These are phyloP conservation scores for Andrena marginata DNA, from an alignment of 2,888 invertebrate genomes.

Conservation along the genomic window DNA sequence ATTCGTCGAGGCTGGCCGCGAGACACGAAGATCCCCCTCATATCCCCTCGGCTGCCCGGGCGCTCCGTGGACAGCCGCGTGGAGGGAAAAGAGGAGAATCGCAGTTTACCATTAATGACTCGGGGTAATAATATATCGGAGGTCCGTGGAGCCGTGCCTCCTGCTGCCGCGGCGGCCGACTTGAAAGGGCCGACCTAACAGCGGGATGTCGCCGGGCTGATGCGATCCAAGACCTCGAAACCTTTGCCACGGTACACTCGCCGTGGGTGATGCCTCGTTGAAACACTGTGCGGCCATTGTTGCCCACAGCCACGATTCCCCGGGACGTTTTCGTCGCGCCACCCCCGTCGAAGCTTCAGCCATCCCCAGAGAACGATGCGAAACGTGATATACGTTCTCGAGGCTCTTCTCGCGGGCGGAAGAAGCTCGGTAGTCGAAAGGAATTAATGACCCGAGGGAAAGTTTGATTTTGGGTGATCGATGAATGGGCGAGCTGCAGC, in stretches of 20 bases:
- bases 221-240: slow-evolving; percentile 77
- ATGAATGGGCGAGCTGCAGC: neutral
- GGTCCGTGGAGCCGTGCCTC: slow-evolving; percentile 78
- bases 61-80: slow-evolving; percentile 56
- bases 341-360: neutral
- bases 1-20: slow-evolving; percentile 47
- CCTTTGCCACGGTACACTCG: slow-evolving; percentile 71
- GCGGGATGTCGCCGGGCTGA: slow-evolving; percentile 82
- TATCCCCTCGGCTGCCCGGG: slow-evolving; percentile 9
- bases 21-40: slow-evolving; percentile 13
- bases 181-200: slow-evolving; percentile 82
- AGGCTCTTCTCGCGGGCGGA: neutral
- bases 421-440: neutral
- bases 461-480: neutral
- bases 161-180: slow-evolving; percentile 82
- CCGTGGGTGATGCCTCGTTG: slow-evolving; percentile 72
- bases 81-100: slow-evolving; percentile 77
- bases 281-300: slow-evolving; percentile 71
- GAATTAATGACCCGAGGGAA: neutral
- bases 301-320: slow-evolving; percentile 52
- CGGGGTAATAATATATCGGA: slow-evolving; percentile 82
- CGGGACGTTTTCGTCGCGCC: neutral
- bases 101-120: slow-evolving; percentile 84
- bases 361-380: too few species aligned
- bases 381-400: neutral